A percentile compares a stretch with the other conserved stretches of the same genome.
Conservation (phyloP, 2,113 vertebrate species). For the Xenus cinereus region DNA sequence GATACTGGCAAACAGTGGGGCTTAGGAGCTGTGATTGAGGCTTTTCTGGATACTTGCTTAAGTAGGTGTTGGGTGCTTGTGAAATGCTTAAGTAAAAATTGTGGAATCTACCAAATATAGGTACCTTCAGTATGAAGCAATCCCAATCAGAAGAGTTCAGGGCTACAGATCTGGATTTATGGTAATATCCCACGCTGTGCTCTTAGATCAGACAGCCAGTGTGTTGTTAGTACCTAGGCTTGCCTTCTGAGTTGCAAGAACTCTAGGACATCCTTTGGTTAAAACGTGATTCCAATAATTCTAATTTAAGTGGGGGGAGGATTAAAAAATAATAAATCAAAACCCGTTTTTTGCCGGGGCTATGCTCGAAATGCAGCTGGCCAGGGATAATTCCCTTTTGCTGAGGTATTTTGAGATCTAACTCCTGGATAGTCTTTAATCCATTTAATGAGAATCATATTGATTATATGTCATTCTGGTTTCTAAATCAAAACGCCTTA, state of each 20-base stretch:
- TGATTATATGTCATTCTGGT: constrained; percentile 40
- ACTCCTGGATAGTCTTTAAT: constrained; percentile 15
- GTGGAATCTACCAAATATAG: neutral
- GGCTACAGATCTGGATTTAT: neutral
- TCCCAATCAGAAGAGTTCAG: neutral
- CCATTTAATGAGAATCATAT: constrained; percentile 34
- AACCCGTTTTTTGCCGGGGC: rapidly evolving
- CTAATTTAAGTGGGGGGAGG: neutral
- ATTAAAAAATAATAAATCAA: neutral
- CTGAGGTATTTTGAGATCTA: constrained; percentile 17
- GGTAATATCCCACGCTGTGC: neutral
- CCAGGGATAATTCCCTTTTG: neutral
- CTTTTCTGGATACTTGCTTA: neutral
- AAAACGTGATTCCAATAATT: neutral
- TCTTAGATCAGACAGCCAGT: neutral
- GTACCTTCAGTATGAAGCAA: neutral
- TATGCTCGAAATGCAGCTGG: neutral
- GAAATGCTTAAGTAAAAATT: neutral
- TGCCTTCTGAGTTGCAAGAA: neutral
- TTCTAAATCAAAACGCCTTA: constrained; percentile 45
- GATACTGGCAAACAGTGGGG: neutral
- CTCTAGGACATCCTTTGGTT: neutral
- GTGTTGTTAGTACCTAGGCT: neutral
- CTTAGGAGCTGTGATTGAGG: neutral
- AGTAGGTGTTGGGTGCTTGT: neutral